Base-by-base conservation (phyloP, 2,797 vertebrate genomes). In the Pangasius sanitwongsei region DNA sequence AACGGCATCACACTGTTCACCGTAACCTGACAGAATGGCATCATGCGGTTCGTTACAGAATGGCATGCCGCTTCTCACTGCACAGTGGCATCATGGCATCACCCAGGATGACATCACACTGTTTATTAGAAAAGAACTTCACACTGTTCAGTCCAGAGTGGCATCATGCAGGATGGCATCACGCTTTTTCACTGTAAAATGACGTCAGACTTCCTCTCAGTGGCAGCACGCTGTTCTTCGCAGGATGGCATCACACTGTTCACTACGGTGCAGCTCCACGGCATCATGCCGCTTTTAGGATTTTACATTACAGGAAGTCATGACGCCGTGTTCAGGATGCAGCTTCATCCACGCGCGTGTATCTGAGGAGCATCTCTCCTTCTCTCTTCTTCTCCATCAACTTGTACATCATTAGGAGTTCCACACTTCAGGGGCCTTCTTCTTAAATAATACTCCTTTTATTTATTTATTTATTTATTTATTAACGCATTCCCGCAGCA, bases 331-430 rank as follows among this genome's bases (percentile, higher is more conserved):
- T 31, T 67, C 63, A 84, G 61, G 83, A 69, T 50, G 63, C 61
- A 20, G 28, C 28, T 67, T 67, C 82, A n/a, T 83, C 61, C 82
- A 12, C 25, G 61, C 80, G 55, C 80, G 57, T 44, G 80, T 3
- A 61, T 8, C 78, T 37, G 31, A 37, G 18, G n/a, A n/a, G 61
- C 59, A 48, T 65, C 81, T 9, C 25, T 16, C 37, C 37, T 44
- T 48, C 13, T 31, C 41, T 23, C 63, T n/a, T 82, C 80, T 9
- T 67, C 28, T 67, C 61, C 59, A n/a, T 44, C 11, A 65, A 83
- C 81, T 83, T 83, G 44, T 83, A 41, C 82, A 83, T 67, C 82
- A n/a, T 20, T 2, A 50, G 15, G 41, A 67, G 6, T 63, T 82
- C 12, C 6, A 28, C 81, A n/a, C 37, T 63, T 44, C 44, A 37